These are phyloP conservation scores for Stramonita haemastoma DNA, from an alignment of 2,888 invertebrate genomes.

Conservation along the genomic window DNA sequence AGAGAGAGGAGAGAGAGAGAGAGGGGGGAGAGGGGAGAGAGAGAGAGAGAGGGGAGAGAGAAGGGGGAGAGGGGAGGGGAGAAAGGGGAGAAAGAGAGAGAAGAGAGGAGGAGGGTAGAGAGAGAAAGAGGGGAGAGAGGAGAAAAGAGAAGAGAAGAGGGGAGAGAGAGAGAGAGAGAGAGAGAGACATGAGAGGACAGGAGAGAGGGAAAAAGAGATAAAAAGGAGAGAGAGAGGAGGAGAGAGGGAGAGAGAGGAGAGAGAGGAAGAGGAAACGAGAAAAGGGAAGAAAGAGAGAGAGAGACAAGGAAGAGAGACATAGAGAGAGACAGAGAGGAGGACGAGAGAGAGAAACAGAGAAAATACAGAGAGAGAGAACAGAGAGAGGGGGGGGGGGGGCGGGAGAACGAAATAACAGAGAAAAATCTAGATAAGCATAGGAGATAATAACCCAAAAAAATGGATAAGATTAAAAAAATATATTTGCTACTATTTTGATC, in stretches of 20 bases:
- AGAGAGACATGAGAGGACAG: neutral
- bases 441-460: no score
- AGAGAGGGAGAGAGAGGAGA: neutral
- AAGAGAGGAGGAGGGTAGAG: no score
- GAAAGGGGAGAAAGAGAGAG: no score
- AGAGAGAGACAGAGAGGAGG: neutral
- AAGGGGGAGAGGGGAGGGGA: no score
- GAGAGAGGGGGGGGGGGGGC: neutral
- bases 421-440: no score
- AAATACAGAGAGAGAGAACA: neutral
- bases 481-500: neutral
- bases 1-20: no score
- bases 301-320: neutral
- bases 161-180: neutral
- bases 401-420: no score
- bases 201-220: neutral
- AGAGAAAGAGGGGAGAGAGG: no score
- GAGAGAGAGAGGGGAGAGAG: no score
- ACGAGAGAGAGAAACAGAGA: neutral
- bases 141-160: no score
- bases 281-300: neutral
- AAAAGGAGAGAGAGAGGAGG: neutral
- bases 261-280: neutral
- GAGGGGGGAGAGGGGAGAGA: no score
- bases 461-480: neutral